Base-by-base conservation (phyloP, 2,797 vertebrate species). In the Neomorphus geoffroyi region DNA sequence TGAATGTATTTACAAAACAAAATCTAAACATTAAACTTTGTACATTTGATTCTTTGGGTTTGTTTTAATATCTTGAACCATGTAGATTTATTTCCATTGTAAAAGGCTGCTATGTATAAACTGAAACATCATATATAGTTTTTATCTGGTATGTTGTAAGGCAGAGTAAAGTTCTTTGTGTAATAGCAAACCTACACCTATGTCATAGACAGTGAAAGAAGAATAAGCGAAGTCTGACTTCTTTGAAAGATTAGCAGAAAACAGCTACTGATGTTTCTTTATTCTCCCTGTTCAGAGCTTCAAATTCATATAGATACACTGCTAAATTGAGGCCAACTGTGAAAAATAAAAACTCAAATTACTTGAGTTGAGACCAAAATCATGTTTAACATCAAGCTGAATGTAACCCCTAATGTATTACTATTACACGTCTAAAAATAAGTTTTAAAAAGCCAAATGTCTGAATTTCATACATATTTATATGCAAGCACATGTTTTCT, bases 291-390 rank as follows among this genome's bases (percentile, higher is more conserved):
- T 69, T 90, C 50, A 95, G 69, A 83, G 60, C 37, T 82, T 79
- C 48, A 80, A 70, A 81, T 77, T 88, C 39, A 62, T 62, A 75
- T 4, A 67, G 60, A 67, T 37, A 73, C 28, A 69, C 5, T 62
- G 28, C 30, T n/a, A 93, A 95, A 94, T 41, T 83, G 58, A 90
- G 77, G 70, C 54, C 88, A 84, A 60, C 65, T 75, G 50, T 86
- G 70, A 64, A 69, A 94, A 84, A 73, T 54, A 46, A 86, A 79
- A 93, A 62, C 57, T 93, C 43, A 78, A 54, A 86, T 90, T 91
- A 81, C 58, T 86, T 72, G 46, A 86, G 58, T 58, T 54, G 41
- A 90, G 73, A 93, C 65, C 46, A 93, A 78, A 84, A 88, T 69
- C 66, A 58, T 11, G 3, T 79, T 86, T 84, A 88, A 75, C 39